Evolutionary conservation across 2,113 vertebrate species (phyloP).

Genomic region (Gila orcuttii): DNA sequence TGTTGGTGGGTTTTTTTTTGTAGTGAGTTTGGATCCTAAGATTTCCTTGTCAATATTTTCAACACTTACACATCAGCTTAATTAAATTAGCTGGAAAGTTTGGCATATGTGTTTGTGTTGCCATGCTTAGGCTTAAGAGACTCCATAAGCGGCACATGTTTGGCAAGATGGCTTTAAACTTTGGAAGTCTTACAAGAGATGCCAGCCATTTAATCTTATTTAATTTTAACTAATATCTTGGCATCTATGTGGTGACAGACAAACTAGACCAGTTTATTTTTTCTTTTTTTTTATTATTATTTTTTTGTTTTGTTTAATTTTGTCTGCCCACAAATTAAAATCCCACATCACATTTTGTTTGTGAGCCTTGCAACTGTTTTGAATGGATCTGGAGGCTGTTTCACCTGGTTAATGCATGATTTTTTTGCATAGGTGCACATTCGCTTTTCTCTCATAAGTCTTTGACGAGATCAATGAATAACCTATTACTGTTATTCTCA

Average conservation of each 20-base stretch:
- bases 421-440: not conserved
- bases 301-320: not conserved
- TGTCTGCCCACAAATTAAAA: not conserved
- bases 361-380: not conserved
- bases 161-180: not conserved
- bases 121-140: not conserved
- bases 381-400: not conserved
- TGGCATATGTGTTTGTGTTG: not conserved
- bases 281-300: no score
- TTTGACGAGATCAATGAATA: not conserved
- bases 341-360: not conserved
- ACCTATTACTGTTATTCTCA: not conserved
- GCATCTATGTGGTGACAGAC: not conserved
- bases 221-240: not conserved
- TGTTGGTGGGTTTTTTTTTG: not conserved
- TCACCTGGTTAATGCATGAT: not conserved
- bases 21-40: constrained; percentile 38
- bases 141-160: not conserved
- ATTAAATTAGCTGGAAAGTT: constrained; percentile 34
- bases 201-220: not conserved
- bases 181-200: not conserved
- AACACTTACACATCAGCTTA: constrained; percentile 16
- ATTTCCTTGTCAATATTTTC: constrained; percentile 53
- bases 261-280: not conserved
- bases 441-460: not conserved